Percentiles rank a stretch among this genome's conserved stretches.
phyloP scores from a whole-genome alignment of 1,140 invertebrate species.

The Zaprionus africanus region DNA sequence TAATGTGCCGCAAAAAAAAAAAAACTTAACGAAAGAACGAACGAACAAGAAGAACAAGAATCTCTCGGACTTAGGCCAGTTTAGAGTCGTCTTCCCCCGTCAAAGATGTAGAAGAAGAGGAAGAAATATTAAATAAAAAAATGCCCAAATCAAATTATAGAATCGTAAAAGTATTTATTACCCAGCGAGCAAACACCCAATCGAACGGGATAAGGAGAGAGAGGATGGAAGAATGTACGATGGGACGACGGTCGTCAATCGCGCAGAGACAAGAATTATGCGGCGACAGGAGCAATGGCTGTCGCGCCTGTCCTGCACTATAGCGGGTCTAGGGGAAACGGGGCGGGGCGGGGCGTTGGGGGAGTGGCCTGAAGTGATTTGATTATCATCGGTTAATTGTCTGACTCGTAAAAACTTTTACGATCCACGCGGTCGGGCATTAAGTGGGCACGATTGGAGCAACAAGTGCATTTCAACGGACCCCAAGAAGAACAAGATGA shows the following conservation, averaged over 20 bases:
- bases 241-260: slow-evolving; percentile 44
- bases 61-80: slow-evolving; percentile 13
- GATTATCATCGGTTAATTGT: slow-evolving; percentile 84
- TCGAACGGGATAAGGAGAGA: neutral
- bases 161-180: slow-evolving; percentile 84
- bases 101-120: slow-evolving; percentile 15
- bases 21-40: slow-evolving; percentile 3
- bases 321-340: neutral
- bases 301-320: neutral
- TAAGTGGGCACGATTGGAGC: slow-evolving; percentile 49
- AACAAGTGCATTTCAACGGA: slow-evolving; percentile 45
- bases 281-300: slow-evolving; percentile 45
- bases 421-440: slow-evolving; percentile 49
- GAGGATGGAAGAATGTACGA: neutral
- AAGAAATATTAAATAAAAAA: slow-evolving; percentile 46
- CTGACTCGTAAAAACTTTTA: slow-evolving; percentile 80
- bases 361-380: slow-evolving; percentile 65
- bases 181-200: slow-evolving; percentile 22
- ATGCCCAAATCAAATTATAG: slow-evolving; percentile 83
- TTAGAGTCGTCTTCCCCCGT: slow-evolving; percentile 11
- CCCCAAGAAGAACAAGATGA: neutral
- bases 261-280: slow-evolving; percentile 50
- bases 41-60: slow-evolving; percentile 20
- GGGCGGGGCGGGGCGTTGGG: neutral
- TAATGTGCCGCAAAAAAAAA: slow-evolving; percentile 57